Conservation (phyloP, 2,797 vertebrate genomes). For the Hippoglossus hippoglossus region DNA sequence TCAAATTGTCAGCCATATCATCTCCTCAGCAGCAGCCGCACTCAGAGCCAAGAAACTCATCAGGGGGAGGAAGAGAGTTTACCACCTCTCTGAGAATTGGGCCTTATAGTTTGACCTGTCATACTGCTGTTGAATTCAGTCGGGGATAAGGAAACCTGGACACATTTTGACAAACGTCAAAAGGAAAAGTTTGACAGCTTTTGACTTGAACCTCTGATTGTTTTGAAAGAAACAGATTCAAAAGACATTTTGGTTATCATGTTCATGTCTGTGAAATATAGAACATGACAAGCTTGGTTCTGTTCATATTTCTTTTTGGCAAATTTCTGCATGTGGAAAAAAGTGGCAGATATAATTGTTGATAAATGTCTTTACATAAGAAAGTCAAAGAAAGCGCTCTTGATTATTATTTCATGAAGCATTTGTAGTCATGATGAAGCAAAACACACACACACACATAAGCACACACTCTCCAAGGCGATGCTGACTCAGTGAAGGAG, state of each 20-base stretch:
- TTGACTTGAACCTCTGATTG: background rate
- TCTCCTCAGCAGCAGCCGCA: conserved; percentile 27
- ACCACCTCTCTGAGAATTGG: conserved; percentile 33
- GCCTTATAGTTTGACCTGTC: conserved; percentile 46
- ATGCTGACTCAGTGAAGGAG: conserved; percentile 19
- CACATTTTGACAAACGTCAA: background rate
- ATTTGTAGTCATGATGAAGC: background rate
- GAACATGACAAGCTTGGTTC: no score
- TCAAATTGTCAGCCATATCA: conserved; percentile 54
- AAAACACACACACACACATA: background rate
- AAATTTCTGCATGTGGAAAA: conserved; percentile 6
- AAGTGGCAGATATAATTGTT: conserved; percentile 22
- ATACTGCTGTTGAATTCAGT: conserved; percentile 26
- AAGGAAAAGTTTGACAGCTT: conserved; percentile 1
- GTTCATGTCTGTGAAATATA: background rate
- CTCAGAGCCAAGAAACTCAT: conserved; percentile 45
- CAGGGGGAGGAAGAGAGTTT: conserved; percentile 33
- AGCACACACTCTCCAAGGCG: background rate
- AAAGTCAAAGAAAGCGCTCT: conserved; percentile 5
- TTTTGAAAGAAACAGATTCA: background rate
- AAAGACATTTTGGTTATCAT: background rate
- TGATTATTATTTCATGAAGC: conserved; percentile 24
- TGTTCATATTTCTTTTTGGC: background rate
- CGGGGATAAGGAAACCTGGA: conserved; percentile 3
- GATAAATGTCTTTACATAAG: no score